A percentile compares a stretch with the other conserved stretches of the same genome.
Evolutionary conservation across 2,888 invertebrate species (phyloP).

Genomic region (Lasioglossum leucozonium): DNA sequence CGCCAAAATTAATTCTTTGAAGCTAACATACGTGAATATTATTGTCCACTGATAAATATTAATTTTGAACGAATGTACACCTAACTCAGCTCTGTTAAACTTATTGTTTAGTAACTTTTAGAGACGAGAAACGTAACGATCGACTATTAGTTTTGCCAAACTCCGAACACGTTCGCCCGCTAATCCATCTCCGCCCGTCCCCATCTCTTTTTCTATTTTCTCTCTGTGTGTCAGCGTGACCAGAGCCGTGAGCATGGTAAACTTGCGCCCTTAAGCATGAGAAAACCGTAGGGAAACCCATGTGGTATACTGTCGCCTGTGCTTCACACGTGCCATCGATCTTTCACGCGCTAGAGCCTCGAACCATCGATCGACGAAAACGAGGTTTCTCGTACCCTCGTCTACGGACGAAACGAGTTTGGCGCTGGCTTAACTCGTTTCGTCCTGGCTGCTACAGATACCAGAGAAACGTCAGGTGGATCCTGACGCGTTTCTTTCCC

Average conservation of each 20-base stretch:
- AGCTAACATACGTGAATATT: no score
- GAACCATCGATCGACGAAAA: slow-evolving; percentile 50
- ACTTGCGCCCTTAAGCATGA: slow-evolving; percentile 77
- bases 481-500: slow-evolving; percentile 1
- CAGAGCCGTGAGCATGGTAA: slow-evolving; percentile 69
- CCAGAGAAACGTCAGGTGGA: slow-evolving; percentile 10
- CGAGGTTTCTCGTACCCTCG: slow-evolving; percentile 26
- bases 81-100: not conserved
- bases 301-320: slow-evolving; percentile 60
- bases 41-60: no score
- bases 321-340: slow-evolving; percentile 54
- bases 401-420: slow-evolving; percentile 12
- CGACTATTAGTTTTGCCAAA: not conserved
- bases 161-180: not conserved
- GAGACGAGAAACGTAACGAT: not conserved
- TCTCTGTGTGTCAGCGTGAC: slow-evolving; percentile 47
- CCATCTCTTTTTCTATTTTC: not conserved
- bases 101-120: not conserved
- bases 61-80: not conserved
- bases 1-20: no score
- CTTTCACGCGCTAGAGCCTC: slow-evolving; percentile 39
- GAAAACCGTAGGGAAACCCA: slow-evolving; percentile 74
- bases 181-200: not conserved
- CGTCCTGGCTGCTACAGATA: slow-evolving; percentile 15
- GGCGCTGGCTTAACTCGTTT: not conserved